Percentiles rank a stretch among this genome's conserved stretches.
Evolutionary conservation across 2,888 invertebrate species (phyloP).

Genomic region (Agrochola lota): DNA sequence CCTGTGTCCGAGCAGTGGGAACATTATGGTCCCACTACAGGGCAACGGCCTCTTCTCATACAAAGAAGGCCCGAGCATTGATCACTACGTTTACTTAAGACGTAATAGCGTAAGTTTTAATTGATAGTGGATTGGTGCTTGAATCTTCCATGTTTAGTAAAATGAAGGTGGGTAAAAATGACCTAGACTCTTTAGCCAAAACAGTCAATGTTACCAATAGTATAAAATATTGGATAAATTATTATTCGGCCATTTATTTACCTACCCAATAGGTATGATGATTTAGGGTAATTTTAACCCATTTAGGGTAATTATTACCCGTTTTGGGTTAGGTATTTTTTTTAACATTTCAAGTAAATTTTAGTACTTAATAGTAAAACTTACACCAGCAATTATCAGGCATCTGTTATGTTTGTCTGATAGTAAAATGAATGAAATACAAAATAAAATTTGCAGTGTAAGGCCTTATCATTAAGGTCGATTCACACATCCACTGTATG

Average conservation of each 20-base stretch:
- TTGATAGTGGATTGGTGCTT: neutral
- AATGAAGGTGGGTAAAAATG: neutral
- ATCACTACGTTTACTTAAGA: neutral
- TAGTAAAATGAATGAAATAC: constrained; percentile 1
- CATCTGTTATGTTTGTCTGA: neutral
- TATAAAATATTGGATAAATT: neutral
- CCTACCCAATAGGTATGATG: neutral
- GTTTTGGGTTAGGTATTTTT: neutral
- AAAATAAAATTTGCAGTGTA: constrained; percentile 8
- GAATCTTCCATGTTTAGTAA: neutral
- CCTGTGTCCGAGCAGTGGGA: no score
- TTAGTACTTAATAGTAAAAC: neutral
- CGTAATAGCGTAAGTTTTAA: neutral
- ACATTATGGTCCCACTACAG: no score
- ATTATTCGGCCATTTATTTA: neutral
- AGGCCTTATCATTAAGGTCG: constrained; percentile 15
- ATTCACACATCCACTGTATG: constrained; percentile 38
- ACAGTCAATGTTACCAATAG: neutral
- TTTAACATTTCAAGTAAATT: neutral
- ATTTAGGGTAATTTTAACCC: neutral
- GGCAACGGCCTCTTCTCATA: no score
- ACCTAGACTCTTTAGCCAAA: neutral
- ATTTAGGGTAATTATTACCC: neutral
- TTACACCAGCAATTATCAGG: constrained; percentile 19
- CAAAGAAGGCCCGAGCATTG: no score